Base-by-base conservation (phyloP, 1,140 invertebrate genomes). In the Mactra quadrangularis region DNA sequence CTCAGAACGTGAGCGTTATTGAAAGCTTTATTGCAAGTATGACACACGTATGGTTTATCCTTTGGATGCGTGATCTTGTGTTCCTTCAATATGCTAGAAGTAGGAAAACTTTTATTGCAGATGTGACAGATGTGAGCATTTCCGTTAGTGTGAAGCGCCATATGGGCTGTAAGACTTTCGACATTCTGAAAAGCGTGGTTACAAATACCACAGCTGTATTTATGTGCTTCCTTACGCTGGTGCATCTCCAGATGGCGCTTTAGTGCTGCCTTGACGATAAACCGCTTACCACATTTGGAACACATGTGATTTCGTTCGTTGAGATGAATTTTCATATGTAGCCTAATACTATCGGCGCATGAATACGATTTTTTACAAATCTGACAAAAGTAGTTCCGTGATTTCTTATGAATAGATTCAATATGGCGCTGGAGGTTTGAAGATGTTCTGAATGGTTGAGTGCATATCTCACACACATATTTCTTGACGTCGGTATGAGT, bases 131-230 rank as follows among this genome's bases (percentile, higher is more conserved):
- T 59, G 29, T 75, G 55, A 17, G 68, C 68, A 25, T 75, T 79
- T 4, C 77, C 68, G 13, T 35, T 52, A 15, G 75, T 41, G 41
- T 86, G 84, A n/a, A 52, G 45, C 45, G 19, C 60, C 25, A 96
- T 92, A n/a, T 94, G 93, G 78, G 95, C 94, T 13, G 94, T 92
- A 25, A 95, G 89, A 81, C 94, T 94, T 9, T 93, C 90, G 45
- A 94, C 93, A 1, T 94, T 94, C 1, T 93, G 94, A 82, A 95
- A 95, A 84, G 90, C 92, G 29, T 94, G 89, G 0, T 92, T 93
- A 85, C 95, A 95, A 38, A 95, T 87, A 17, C 87, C 78, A 59
- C 90, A 90, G 25, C 68, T 75, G 71, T 84, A 91, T 33, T 87
- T 86, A 31, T 29, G 31, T 31, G 27, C 64, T 52, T 88, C 88